phyloP scores from a whole-genome alignment of 2,113 vertebrate genomes.

The Clarias macrocephalus region DNA sequence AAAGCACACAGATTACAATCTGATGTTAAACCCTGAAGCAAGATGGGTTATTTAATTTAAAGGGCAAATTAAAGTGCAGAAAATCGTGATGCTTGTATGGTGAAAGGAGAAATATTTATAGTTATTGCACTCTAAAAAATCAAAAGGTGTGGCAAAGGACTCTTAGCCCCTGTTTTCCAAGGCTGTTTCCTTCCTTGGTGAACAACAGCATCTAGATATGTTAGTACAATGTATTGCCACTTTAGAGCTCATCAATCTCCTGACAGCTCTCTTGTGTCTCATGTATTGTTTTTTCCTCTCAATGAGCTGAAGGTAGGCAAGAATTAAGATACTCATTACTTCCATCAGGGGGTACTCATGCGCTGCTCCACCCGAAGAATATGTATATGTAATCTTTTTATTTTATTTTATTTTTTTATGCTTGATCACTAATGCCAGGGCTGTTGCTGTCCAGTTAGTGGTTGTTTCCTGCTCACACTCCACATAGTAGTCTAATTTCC shows the following conservation, averaged over 20 bases:
- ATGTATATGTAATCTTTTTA: background rate
- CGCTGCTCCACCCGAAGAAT: background rate
- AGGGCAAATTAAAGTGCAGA: background rate
- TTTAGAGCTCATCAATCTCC: background rate
- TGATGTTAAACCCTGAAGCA: background rate
- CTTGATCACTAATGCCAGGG: background rate
- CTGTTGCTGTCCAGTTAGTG: background rate
- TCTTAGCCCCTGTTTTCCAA: background rate
- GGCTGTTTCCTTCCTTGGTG: background rate
- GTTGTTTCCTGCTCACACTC: background rate
- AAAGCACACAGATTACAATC: background rate
- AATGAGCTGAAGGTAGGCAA: background rate
- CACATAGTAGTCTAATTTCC: background rate
- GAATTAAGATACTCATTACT: background rate
- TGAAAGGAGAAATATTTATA: background rate
- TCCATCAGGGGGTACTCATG: slow-evolving; percentile 6
- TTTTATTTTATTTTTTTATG: background rate
- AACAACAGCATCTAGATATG: background rate
- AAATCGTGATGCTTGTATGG: background rate
- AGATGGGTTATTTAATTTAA: background rate
- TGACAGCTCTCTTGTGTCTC: too few relatives aligned
- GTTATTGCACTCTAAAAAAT: background rate
- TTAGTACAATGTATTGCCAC: background rate
- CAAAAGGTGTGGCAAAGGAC: background rate
- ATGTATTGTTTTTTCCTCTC: background rate